Evolutionary conservation across 2,797 vertebrate species (phyloP), one percentile per base, ranked within the genome.

Genomic region (Stomatorhinus walkeri): DNA sequence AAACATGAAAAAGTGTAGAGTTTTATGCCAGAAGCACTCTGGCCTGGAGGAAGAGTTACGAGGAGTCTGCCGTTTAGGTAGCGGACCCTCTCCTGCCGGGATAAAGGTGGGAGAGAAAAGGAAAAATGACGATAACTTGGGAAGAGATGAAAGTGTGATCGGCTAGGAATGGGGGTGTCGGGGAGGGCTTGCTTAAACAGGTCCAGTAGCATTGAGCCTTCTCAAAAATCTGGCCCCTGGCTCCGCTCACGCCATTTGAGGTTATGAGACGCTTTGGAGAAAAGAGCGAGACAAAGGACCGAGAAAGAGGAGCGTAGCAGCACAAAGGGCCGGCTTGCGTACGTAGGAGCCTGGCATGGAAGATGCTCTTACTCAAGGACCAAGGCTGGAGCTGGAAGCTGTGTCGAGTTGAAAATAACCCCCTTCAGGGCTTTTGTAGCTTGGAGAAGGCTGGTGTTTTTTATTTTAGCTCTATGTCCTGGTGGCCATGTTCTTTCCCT

Each of bases 151-250:
- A 90, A 91, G 91, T 90, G 87, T 72, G 91, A 91, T 88, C 90
- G 89, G 90, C 40, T 10, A 8, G 86, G 87, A 89, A 89, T 76
- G 89, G 88, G 83, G 88, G 90, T 90, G 90, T 89, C 43, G 28
- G n/a, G 90, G 89, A 85, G 91, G 90, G 91, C 92, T 93, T 92
- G 90, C 93, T 93, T 46, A 93, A 91, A 93, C 93, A 91, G 92
- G 90, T 12, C 91, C 76, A 1, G 91, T 89, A 94, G 93, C 93
- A 93, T 94, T 93, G 93, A 93, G 93, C 93, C 94, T 93, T 91
- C 93, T 94, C 95, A 93, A 94, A 95, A 95, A 95, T 36, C 43
- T 28, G 40, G 14, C 79, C 32, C 79, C 9, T 7, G 22, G 14
- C 19, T n/a, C 19, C 1, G 19, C 32, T 72, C 2, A 5, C 32